phyloP scores from a whole-genome alignment of 2,113 vertebrate species.

The Cryptotis parvus region DNA sequence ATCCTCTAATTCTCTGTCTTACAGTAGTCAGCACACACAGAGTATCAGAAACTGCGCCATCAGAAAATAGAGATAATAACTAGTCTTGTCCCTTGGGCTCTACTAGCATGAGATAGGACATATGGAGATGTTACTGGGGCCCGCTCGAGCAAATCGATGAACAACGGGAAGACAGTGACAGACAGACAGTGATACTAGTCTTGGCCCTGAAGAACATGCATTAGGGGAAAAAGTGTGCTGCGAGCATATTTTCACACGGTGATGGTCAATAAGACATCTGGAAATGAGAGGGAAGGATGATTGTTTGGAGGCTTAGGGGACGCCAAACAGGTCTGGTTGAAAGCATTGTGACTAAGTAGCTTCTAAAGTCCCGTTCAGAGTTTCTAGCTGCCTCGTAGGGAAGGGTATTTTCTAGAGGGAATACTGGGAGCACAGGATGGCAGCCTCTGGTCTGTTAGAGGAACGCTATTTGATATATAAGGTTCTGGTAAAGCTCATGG shows the following conservation, averaged over 20 bases:
- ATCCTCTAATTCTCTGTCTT: background rate
- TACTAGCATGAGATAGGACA: too few relatives aligned
- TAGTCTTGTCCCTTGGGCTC: background rate
- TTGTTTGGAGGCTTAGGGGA: background rate
- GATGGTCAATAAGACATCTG: background rate
- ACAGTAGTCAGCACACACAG: too few relatives aligned
- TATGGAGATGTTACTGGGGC: too few relatives aligned
- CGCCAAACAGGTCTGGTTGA: background rate
- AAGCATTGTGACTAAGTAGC: background rate
- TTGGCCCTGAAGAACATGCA: background rate
- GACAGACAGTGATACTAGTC: too few relatives aligned
- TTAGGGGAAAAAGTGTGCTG: background rate
- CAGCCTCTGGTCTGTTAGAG: background rate
- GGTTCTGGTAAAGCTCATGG: background rate
- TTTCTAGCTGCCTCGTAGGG: background rate
- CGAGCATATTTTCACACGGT: background rate
- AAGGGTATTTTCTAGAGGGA: background rate
- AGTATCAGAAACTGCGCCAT: background rate
- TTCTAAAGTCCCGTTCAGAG: background rate
- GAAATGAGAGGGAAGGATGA: background rate
- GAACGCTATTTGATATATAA: background rate
- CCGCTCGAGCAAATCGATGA: too few relatives aligned
- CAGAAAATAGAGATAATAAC: slow-evolving; percentile 8
- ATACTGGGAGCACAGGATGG: background rate
- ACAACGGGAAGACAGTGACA: too few relatives aligned